Evolutionary conservation across 2,113 vertebrate species (phyloP), one percentile per base, ranked within the genome.

Genomic region (Cynoglossus semilaevis): DNA sequence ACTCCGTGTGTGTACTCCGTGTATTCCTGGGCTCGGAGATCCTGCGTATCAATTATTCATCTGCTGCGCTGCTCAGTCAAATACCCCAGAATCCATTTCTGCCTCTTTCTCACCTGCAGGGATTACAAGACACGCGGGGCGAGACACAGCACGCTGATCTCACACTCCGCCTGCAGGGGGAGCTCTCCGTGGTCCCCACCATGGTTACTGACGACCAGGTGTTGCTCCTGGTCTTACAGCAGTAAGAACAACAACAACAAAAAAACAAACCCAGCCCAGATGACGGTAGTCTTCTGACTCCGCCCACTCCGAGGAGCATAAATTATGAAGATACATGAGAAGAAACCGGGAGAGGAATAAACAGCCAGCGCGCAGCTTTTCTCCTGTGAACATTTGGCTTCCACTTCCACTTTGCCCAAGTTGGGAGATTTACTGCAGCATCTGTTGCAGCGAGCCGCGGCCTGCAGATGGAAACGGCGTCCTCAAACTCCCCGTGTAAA

Each of bases 1-100:
- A 35, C 62, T 54, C 53, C 67, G 65, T 70, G 68, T 74, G 78
- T 77, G 64, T 74, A 35, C 62, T 54, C 53, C 67, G 65, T 70
- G 61, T 58, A 64, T 72, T 84, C 55, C 56, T 52, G 63, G 54
- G 72, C 56, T 77, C 18, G 41, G 78, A 66, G 58, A 73, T 74
- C 46, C 77, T 66, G 19, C 72, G 17, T 55, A 80, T 87, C 73
- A 85, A 86, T 88, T 79, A 88, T 88, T 88, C 76, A 88, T 85
- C 70, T 49, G 22, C 69, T 67, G 72, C 47, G 65, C 73, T 56
- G 58, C 83, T 87, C 82, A 82, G 74, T 87, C 85, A 85, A 79
- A 83, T 76, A 72, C 71, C 72, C 63, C 66, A 68, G 72, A 77
- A 79, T 77, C 74, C 61, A 74, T 77, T 63, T 53, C 63, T 64